Base-by-base conservation (phyloP, 2,888 invertebrate genomes). In the Meta bourneti region DNA sequence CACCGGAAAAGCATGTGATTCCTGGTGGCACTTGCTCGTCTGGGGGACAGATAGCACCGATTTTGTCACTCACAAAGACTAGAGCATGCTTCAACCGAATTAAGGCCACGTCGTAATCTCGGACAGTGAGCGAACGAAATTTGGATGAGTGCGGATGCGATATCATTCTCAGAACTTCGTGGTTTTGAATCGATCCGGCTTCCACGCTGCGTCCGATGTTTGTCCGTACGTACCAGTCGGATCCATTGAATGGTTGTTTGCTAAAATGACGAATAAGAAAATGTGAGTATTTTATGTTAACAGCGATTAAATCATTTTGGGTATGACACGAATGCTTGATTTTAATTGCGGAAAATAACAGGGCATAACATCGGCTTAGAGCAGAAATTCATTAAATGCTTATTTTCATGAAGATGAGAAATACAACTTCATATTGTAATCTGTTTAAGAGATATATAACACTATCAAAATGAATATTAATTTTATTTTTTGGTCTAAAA, bases 31-130 rank as follows among this genome's bases (percentile, higher is more conserved):
- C 95, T 72, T 94, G 94, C 90, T 94, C 94, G 13, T 95, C 94
- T 0, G 96, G 96, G 69, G 96, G 94, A 94, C 96, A 96, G 92
- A 96, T 95, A 8, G 96, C 96, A 90, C 96, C 96, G 13, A 96
- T 95, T 93, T 96, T 96, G 91, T 95, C 94, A 5, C 95, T 95
- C 6, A 91, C 91, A 83, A 96, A 95, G 7, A 94, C 94, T 75
- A 96, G 94, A 19, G 96, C 96, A 89, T 95, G 94, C 48, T 94
- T 94, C 19, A 96, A 94, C 94, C 96, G 95, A 34, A 96, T 94
- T 71, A 96, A 94, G 48, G 96, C 96, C 54, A 96, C 95, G 93
- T 97, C 96, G 93, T 96, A 96, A 92, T 95, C 94, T 72, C 93
- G 86, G 20, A 94, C 49, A n/a, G 89, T 82, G 9, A 92, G 86